Evolutionary conservation across 2,797 vertebrate species (phyloP).

Genomic region (Adrianichthys oophorus): DNA sequence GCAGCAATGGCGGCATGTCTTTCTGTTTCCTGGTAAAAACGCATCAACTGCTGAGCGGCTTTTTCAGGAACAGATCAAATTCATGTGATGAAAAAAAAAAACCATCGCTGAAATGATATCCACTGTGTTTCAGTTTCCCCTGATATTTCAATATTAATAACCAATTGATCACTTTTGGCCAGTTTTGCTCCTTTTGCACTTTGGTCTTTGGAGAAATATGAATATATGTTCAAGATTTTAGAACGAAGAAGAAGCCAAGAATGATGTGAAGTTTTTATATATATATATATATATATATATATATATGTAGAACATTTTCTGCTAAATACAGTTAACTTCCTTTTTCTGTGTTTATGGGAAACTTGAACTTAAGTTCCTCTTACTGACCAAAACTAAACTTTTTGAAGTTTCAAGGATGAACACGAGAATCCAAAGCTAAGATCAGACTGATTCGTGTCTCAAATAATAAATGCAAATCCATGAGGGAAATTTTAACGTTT

Average conservation of each 20-base stretch:
- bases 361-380: conserved; percentile 67
- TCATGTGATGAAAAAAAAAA: conserved; percentile 5
- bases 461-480: not conserved
- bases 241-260: conserved; percentile 19
- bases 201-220: not conserved
- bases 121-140: no score
- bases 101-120: not conserved
- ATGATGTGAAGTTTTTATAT: conserved; percentile 51
- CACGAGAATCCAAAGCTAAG: conserved; percentile 20
- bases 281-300: no score
- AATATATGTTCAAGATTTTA: conserved; percentile 21
- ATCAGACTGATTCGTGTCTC: not conserved
- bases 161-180: not conserved
- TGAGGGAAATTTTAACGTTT: no score
- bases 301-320: conserved; percentile 52
- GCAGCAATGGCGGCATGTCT: conserved; percentile 26
- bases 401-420: conserved; percentile 43
- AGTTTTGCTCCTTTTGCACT: not conserved
- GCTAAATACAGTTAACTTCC: conserved; percentile 74
- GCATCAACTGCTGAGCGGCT: conserved; percentile 34
- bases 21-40: conserved; percentile 55
- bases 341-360: conserved; percentile 76
- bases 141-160: not conserved
- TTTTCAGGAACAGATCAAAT: conserved; percentile 16
- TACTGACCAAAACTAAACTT: conserved; percentile 60